Conservation (phyloP, 2,113 vertebrate species). For the Eulacestoma nigropectus region DNA sequence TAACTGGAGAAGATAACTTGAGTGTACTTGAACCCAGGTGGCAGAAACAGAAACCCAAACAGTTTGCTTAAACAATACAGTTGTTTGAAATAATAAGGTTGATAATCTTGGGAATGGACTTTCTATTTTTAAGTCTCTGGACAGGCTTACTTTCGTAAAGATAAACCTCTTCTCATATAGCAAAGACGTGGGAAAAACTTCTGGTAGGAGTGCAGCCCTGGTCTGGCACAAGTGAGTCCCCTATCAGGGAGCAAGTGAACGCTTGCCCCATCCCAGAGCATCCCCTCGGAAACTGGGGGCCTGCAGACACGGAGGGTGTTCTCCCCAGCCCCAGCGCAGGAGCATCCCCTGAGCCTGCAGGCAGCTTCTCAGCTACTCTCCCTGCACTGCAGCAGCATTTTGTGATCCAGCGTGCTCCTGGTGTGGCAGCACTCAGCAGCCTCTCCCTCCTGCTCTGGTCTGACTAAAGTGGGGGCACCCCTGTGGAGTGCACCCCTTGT, state of each 20-base stretch:
- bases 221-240: neutral
- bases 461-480: neutral
- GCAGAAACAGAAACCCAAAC: slow-evolving; percentile 12
- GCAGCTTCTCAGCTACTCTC: neutral
- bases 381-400: neutral
- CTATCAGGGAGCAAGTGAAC: neutral
- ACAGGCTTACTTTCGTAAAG: neutral
- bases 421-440: neutral
- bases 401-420: neutral
- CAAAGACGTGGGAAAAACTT: neutral
- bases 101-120: neutral
- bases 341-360: neutral
- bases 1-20: neutral
- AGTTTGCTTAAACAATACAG: neutral
- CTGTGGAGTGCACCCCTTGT: neutral
- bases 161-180: neutral
- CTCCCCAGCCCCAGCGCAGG: neutral
- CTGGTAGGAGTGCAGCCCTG: neutral
- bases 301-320: neutral
- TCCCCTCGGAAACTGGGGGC: neutral
- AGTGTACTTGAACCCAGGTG: neutral
- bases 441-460: neutral
- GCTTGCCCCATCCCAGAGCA: neutral
- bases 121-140: neutral
- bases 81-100: neutral